Evolutionary conservation across 1,140 invertebrate genomes (phyloP), one percentile per base, ranked within the genome.

Genomic region (Platorchestia sp.): DNA sequence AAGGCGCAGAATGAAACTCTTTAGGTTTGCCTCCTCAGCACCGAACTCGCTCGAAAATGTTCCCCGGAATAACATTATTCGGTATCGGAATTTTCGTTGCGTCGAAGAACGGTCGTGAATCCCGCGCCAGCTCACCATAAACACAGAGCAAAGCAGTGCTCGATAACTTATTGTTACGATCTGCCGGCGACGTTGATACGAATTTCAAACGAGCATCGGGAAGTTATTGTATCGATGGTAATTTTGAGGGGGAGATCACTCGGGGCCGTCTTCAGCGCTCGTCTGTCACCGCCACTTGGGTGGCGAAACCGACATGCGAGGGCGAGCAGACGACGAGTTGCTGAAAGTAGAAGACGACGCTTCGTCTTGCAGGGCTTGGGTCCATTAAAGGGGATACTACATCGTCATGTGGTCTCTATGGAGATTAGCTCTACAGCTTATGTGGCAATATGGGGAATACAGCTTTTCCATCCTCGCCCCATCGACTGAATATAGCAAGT

Each of bases 101-200:
- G 14, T 36, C 10, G 59, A 75, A 27, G 59, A 75, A 75, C 14
- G 59, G 14, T 75, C 59, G 59, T 75, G 59, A 75, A 75, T 75
- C 27, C 14, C 3, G 59, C 59, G 59, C 59, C 59, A 75, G 59
- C 27, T 75, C 27, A 36, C 59, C 59, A 75, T 36, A 75, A 75
- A 75, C 59, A 75, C 59, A 22, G 36, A 75, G 59, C 59, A 75
- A 75, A 75, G 59, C 59, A 75, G 59, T 75, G 87, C n/a, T 42
- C 87, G 87, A 89, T 89, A 93, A 93, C 43, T 45, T 93, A 93
- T 93, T 93, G 91, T 93, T 47, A 93, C 44, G 91, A 47, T 5
- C 91, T 47, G 43, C 45, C 45, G 45, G 45, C 44, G 91, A 93
- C 91, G 45, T 93, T 93, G 41, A 93, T 93, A 93, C 91, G 91